These are phyloP conservation scores for Glandiceps talaboti DNA, from an alignment of 53 echinoderm and acorn worm genomes.

Conservation along the genomic window DNA sequence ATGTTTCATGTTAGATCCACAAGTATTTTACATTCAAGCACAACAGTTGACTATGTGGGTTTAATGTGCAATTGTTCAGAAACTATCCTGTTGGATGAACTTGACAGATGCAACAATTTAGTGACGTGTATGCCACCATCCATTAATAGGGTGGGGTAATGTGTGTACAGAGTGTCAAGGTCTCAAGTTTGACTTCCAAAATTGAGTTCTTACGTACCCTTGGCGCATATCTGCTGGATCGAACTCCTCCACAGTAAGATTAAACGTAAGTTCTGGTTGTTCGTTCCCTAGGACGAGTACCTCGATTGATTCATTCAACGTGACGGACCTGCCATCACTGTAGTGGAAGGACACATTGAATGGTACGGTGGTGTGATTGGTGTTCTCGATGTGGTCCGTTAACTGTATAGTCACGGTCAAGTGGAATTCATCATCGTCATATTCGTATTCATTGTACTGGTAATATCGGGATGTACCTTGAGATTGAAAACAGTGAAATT, in stretches of 20 bases:
- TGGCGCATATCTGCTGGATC: conserved; percentile 48
- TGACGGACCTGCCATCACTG: conserved; percentile 41
- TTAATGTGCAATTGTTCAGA: too few species aligned
- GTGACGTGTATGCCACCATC: too few species aligned
- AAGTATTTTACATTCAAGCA: too few species aligned
- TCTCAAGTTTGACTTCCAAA: too few species aligned
- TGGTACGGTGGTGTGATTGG: conserved; percentile 30
- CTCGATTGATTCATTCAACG: conserved; percentile 28
- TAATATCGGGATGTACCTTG: conserved; percentile 62
- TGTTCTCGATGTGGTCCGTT: conserved; percentile 58
- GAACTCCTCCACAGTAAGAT: conserved; percentile 58
- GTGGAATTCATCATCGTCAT: conserved; percentile 49
- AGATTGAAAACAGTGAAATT: neutral
- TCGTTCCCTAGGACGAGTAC: conserved; percentile 43
- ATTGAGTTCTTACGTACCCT: conserved; percentile 67
- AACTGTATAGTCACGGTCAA: conserved; percentile 68
- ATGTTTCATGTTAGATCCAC: too few species aligned
- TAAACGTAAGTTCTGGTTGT: conserved; percentile 43
- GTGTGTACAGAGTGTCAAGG: too few species aligned
- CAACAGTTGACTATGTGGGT: too few species aligned
- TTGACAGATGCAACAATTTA: too few species aligned
- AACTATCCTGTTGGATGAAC: too few species aligned
- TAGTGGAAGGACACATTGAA: conserved; percentile 62
- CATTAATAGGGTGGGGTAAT: too few species aligned
- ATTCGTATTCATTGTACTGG: conserved; percentile 32